Evolutionary conservation across 2,113 vertebrate species (phyloP).

Genomic region (Melanocharis versteri): DNA sequence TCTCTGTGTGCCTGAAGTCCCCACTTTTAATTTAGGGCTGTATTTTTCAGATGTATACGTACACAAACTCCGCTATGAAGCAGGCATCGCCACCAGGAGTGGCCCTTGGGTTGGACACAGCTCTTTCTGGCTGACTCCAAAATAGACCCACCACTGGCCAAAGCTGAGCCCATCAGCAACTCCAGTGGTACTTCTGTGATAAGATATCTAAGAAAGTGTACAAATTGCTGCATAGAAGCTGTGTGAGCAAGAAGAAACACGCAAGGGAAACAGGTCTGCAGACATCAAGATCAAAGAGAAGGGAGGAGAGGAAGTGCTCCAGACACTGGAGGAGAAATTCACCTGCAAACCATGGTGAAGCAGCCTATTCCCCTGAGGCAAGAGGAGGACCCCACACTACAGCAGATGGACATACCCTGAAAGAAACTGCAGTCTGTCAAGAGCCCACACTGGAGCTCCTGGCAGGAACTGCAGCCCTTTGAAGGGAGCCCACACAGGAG

Average conservation of each 20-base stretch:
- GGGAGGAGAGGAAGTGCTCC: not conserved
- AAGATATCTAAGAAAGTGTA: not conserved
- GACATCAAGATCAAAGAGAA: not conserved
- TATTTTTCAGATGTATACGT: not conserved
- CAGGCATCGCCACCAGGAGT: not conserved
- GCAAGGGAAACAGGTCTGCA: not conserved
- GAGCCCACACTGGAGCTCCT: not conserved
- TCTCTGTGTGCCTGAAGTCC: not conserved
- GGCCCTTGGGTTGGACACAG: not conserved
- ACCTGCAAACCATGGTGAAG: too few species aligned
- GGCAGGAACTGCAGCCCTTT: not conserved
- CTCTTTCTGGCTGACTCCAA: not conserved
- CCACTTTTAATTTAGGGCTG: not conserved
- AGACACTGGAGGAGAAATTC: not conserved
- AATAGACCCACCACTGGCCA: accelerated
- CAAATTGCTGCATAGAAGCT: not conserved
- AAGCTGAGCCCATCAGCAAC: not conserved
- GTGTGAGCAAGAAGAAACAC: not conserved
- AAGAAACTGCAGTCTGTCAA: not conserved
- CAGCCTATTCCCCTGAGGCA: accelerated
- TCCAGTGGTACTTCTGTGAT: not conserved
- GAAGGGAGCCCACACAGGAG: accelerated
- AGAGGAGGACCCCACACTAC: not conserved
- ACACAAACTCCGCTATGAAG: not conserved
- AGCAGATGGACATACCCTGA: not conserved